Percentiles rank a stretch among this genome's conserved stretches.
Conservation (phyloP, 2,888 invertebrate species). For the Drosophila incognita region DNA sequence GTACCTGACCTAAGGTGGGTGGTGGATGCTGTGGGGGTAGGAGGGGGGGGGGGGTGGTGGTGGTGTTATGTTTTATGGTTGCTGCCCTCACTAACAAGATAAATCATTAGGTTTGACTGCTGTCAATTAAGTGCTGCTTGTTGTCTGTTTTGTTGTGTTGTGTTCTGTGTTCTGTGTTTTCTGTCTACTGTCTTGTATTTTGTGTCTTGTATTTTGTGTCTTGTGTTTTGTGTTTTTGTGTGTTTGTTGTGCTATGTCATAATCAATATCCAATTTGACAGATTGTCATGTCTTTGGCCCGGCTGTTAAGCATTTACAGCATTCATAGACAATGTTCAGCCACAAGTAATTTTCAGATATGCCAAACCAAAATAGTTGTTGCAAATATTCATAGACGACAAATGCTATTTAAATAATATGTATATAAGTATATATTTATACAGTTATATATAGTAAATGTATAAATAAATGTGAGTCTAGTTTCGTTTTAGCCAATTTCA, state of each 20-base stretch:
- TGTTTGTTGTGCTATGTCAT: constrained; percentile 28
- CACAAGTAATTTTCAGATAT: neutral
- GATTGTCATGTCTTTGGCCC: constrained; percentile 45
- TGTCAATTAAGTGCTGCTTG: constrained; percentile 48
- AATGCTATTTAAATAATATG: neutral
- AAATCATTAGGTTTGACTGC: constrained; percentile 65
- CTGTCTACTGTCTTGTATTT: neutral
- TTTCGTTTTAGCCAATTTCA: neutral
- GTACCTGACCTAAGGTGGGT: neutral
- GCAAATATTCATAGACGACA: neutral
- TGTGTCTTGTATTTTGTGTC: constrained; percentile 2
- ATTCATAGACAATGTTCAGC: constrained; percentile 7
- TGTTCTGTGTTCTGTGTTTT: neutral
- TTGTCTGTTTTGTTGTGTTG: neutral
- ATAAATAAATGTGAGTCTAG: neutral
- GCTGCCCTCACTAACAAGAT: constrained; percentile 56
- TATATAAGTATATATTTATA: neutral
- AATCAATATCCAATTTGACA: constrained; percentile 62
- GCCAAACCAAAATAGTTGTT: neutral
- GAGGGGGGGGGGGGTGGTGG: accelerated
- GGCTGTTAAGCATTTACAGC: constrained; percentile 24
- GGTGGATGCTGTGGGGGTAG: neutral
- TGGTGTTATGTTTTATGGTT: neutral
- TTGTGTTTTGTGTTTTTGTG: constrained; percentile 3
- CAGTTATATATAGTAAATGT: no score